A percentile compares a stretch with the other conserved stretches of the same genome.
Conservation (phyloP, 2,888 invertebrate species). For the Boloria euphrosyne region DNA sequence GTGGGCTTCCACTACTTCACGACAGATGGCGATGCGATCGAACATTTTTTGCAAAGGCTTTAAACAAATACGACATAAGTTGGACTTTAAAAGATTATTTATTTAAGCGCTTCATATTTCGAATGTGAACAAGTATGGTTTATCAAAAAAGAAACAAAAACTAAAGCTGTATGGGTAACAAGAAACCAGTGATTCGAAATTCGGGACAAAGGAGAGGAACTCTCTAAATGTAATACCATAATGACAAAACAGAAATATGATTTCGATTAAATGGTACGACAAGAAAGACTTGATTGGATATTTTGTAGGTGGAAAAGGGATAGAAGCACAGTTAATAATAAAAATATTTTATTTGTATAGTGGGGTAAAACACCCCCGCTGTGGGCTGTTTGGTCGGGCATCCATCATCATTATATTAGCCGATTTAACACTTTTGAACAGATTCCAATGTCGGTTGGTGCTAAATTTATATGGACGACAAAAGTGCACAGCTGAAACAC, state of each 20-base stretch:
- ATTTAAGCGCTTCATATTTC: slow-evolving; percentile 58
- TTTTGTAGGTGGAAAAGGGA: slow-evolving; percentile 63
- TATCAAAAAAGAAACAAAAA: slow-evolving; percentile 65
- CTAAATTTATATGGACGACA: slow-evolving; percentile 54
- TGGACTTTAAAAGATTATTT: slow-evolving; percentile 30
- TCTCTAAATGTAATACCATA: slow-evolving; percentile 79
- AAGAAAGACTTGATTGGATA: slow-evolving; percentile 56
- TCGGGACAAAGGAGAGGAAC: slow-evolving; percentile 79
- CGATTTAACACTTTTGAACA: slow-evolving; percentile 82
- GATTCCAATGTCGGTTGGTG: slow-evolving; percentile 71
- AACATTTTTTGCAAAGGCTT: slow-evolving; percentile 40
- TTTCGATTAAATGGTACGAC: slow-evolving; percentile 78
- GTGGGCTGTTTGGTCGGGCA: slow-evolving; percentile 79
- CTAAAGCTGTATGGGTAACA: slow-evolving; percentile 73
- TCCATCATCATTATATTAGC: slow-evolving; percentile 83
- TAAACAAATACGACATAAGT: slow-evolving; percentile 42
- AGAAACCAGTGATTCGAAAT: slow-evolving; percentile 76
- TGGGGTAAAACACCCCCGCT: slow-evolving; percentile 82
- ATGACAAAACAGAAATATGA: slow-evolving; percentile 83
- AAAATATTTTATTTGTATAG: slow-evolving; percentile 82
- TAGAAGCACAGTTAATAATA: slow-evolving; percentile 75
- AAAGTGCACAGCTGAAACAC: slow-evolving; percentile 49
- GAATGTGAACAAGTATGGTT: slow-evolving; percentile 51
- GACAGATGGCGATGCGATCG: slow-evolving; percentile 63
- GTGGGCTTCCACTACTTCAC: slow-evolving; percentile 59